Evolutionary conservation across 1,140 invertebrate genomes (phyloP), one percentile per base, ranked within the genome.

Genomic region (Drosophila rhopaloa): DNA sequence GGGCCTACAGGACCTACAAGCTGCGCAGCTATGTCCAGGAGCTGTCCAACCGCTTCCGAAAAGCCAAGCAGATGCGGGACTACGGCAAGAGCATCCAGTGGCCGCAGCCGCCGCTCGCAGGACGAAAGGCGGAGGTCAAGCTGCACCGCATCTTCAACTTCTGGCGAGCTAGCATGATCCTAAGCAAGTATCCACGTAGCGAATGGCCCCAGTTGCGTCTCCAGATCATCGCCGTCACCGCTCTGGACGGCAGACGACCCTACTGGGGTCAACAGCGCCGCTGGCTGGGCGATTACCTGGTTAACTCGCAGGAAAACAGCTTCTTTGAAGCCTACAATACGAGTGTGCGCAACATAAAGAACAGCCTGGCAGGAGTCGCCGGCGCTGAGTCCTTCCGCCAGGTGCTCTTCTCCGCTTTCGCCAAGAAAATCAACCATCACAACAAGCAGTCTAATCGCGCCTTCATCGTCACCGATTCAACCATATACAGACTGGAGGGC

Each of bases 281-380:
- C 67, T 99, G 98, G 98, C 94, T 96, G 73, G 98, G 98, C 32
- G 98, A 99, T 93, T 99, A 99, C 91, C 93, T 99, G 57, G 94
- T 95, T 2, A 93, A 94, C 47, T 94, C 95, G 32, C 93, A 94
- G 38, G 97, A 99, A 85, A 98, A 99, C 91, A 93, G 95, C 32
- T 95, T 95, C 46, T 95, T 94, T 51, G 93, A 95, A 32, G 93
- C 94, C n/a, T 98, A 95, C 92, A 95, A 95, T 55, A 93, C 94
- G 13, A 96, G 96, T 61, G 93, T 96, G 47, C 95, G 94, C 66
- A 95, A 95, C 65, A 91, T 97, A 47, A 95, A 95, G 75, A 95
- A 96, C 77, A 63, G 60, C 4, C 4, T 14, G 11, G 32, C 54
- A 11, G 19, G 13, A 4, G 55, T 13, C 46, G 60, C 41, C n/a